phyloP scores from a whole-genome alignment of 2,113 vertebrate genomes.

The Triplophysa dalaica region DNA sequence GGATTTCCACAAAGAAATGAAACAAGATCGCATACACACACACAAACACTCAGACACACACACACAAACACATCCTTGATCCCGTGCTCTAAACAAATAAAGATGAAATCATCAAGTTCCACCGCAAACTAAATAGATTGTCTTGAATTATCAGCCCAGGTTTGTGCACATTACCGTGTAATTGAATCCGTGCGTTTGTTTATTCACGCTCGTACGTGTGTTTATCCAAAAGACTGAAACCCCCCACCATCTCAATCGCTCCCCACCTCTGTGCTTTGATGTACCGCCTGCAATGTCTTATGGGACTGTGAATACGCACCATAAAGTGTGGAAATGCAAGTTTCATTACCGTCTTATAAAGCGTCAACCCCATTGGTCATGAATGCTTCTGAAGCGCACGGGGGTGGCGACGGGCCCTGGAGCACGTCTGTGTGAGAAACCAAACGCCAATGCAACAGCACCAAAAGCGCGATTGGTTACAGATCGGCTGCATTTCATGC shows the following conservation, averaged over 20 bases:
- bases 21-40: too few relatives aligned
- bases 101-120: background rate
- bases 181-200: background rate
- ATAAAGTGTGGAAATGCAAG: conserved; percentile 24
- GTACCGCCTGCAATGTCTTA: conserved; percentile 9
- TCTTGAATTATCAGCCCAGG: background rate
- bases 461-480: conserved; percentile 39
- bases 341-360: conserved; percentile 33
- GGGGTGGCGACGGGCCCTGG: conserved; percentile 12
- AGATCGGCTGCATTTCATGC: conserved; percentile 41
- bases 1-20: too few relatives aligned
- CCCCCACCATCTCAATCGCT: background rate
- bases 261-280: background rate
- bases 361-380: conserved; percentile 34
- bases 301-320: background rate
- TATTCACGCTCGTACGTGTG: background rate
- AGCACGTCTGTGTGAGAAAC: conserved; percentile 3
- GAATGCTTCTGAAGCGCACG: background rate
- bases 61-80: background rate
- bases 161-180: conserved; percentile 1
- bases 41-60: too few relatives aligned
- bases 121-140: conserved; percentile 2
- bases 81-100: background rate
- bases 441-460: conserved; percentile 10
- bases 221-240: background rate